A percentile compares a stretch with the other conserved stretches of the same genome.
These are phyloP conservation scores for Helicoverpa zea DNA, from an alignment of 1,140 invertebrate species.

Conservation along the genomic window DNA sequence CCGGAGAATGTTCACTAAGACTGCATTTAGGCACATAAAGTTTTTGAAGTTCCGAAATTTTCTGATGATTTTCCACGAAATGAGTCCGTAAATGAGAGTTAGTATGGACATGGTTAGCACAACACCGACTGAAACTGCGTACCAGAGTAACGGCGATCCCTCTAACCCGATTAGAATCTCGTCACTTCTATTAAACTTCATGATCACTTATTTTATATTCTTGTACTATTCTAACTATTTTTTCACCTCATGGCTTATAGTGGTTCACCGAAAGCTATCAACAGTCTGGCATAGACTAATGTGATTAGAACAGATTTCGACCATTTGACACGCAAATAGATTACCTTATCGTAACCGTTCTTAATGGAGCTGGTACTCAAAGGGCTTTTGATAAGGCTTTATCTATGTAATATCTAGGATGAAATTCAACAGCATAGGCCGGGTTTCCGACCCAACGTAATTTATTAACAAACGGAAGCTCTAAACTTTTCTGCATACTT, in stretches of 20 bases:
- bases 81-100: neutral
- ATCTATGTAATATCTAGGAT: no score
- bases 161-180: no score
- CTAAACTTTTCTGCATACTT: no score
- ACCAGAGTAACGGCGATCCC: neutral
- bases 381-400: no score
- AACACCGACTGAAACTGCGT: neutral
- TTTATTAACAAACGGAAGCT: no score
- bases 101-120: neutral
- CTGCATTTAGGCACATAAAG: neutral
- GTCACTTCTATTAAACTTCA: no score
- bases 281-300: neutral
- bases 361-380: neutral
- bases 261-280: neutral
- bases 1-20: neutral
- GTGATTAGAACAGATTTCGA: neutral
- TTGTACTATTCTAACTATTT: no score
- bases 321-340: neutral
- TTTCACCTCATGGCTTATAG: no score
- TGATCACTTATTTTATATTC: no score
- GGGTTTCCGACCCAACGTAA: no score
- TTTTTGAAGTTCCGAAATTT: conserved; percentile 11
- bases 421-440: no score
- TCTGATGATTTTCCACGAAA: conserved; percentile 6
- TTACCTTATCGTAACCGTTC: neutral